Evolutionary conservation across 2,888 invertebrate genomes (phyloP).

Genomic region (Mantis religiosa): DNA sequence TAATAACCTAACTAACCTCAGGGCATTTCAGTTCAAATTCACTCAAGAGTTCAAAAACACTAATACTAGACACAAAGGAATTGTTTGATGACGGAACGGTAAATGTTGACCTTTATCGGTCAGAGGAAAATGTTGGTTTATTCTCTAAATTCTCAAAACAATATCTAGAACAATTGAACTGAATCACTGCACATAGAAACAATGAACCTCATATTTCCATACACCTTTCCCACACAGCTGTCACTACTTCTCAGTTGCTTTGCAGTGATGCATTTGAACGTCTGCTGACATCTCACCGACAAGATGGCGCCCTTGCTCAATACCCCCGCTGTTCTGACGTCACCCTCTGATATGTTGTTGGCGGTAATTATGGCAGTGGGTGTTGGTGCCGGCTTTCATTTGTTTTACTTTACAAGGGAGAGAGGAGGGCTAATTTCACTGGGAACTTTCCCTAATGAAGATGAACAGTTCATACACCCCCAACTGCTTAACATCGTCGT

Average conservation of each 20-base stretch:
- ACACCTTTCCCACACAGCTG: too few relatives aligned
- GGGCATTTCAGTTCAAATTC: too few relatives aligned
- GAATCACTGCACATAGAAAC: too few relatives aligned
- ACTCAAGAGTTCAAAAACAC: too few relatives aligned
- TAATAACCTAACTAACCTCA: too few relatives aligned
- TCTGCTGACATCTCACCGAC: background rate
- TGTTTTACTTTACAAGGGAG: background rate
- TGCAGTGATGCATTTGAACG: background rate
- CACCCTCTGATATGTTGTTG: background rate
- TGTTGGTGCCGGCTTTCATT: background rate
- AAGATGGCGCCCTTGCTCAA: background rate
- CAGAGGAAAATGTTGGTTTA: too few relatives aligned
- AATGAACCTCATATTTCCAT: too few relatives aligned
- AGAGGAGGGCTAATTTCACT: background rate
- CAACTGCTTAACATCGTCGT: background rate
- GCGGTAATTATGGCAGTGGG: background rate
- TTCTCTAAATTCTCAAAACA: too few relatives aligned
- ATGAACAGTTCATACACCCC: background rate
- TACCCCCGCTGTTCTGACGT: background rate
- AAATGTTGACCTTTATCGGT: too few relatives aligned
- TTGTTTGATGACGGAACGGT: too few relatives aligned
- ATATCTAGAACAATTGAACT: too few relatives aligned
- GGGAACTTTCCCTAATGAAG: background rate
- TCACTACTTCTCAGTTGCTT: background rate
- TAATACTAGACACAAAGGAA: too few relatives aligned